Percentiles rank a stretch among this genome's conserved stretches.
Conservation (phyloP, 2,888 invertebrate genomes). For the Petrolisthes manimaculis region DNA sequence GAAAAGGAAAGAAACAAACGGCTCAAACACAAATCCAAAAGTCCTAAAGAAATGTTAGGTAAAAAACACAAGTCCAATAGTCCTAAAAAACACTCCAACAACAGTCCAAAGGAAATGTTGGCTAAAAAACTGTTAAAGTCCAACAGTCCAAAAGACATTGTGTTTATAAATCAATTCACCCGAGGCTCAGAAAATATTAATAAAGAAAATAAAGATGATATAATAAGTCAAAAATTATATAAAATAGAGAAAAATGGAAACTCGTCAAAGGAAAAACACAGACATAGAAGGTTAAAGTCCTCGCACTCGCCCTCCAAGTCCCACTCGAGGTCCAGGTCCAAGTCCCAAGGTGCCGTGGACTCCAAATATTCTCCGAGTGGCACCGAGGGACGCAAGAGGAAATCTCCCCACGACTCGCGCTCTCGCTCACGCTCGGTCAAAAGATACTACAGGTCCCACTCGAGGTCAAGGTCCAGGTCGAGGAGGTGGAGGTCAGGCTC, state of each 20-base stretch:
- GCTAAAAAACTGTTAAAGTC: no score
- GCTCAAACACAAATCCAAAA: neutral
- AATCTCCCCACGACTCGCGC: neutral
- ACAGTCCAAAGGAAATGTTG: neutral
- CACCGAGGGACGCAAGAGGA: neutral
- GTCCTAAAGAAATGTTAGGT: neutral
- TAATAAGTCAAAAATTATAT: neutral
- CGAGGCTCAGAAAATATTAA: no score
- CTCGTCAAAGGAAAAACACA: no score
- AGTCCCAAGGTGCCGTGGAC: neutral
- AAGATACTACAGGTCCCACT: conserved; percentile 11
- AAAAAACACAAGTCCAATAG: no score
- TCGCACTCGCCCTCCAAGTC: neutral
- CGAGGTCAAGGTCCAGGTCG: neutral
- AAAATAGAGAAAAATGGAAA: neutral
- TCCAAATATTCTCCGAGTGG: neutral
- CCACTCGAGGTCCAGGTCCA: neutral
- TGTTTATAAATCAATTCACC: no score
- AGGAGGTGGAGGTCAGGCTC: conserved; percentile 30
- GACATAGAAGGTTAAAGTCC: neutral
- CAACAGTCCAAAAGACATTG: no score
- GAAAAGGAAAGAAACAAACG: conserved; percentile 9
- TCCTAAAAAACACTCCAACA: neutral
- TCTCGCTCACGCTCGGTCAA: conserved; percentile 21
- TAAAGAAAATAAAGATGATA: no score